These are phyloP conservation scores for Syrista parreyssii DNA, from an alignment of 2,888 invertebrate genomes.

Conservation along the genomic window DNA sequence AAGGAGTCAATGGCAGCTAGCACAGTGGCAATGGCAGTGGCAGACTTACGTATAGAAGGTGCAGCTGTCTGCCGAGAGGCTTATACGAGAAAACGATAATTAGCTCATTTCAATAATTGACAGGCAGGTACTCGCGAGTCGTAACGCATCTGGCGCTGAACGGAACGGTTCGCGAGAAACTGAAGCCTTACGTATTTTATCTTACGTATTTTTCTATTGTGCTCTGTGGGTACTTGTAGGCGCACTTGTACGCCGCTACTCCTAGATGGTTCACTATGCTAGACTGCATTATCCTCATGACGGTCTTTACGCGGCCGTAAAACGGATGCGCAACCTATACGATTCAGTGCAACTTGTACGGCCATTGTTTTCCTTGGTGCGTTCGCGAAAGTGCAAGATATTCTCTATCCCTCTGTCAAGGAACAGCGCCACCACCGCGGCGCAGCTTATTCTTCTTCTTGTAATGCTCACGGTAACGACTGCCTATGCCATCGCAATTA, in stretches of 20 bases:
- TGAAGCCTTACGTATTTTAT: slow-evolving; percentile 5
- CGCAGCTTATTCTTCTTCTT: slow-evolving; percentile 18
- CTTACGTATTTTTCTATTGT: not conserved
- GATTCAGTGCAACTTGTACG: slow-evolving; percentile 27
- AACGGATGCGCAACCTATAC: slow-evolving; percentile 46
- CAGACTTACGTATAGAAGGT: slow-evolving; percentile 22
- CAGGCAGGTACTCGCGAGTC: slow-evolving; percentile 47
- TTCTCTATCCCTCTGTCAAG: not conserved
- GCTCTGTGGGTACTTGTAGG: slow-evolving; percentile 11
- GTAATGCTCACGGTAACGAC: slow-evolving; percentile 48
- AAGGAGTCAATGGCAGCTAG: not conserved
- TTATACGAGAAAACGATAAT: slow-evolving; percentile 59
- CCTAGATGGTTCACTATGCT: not conserved
- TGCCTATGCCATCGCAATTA: slow-evolving; percentile 38
- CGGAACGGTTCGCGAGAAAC: slow-evolving; percentile 21
- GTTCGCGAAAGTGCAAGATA: not conserved
- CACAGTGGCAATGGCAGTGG: not conserved
- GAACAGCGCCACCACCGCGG: not conserved
- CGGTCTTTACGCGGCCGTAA: slow-evolving; percentile 59
- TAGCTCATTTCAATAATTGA: slow-evolving; percentile 66
- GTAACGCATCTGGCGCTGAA: slow-evolving; percentile 57
- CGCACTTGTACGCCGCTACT: not conserved
- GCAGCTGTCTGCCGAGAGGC: slow-evolving; percentile 51
- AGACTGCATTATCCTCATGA: slow-evolving; percentile 37
- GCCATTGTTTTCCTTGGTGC: slow-evolving; percentile 45